Percentiles rank a stretch among this genome's conserved stretches.
Evolutionary conservation across 2,888 invertebrate genomes (phyloP).

Genomic region (Lycia hirtaria): DNA sequence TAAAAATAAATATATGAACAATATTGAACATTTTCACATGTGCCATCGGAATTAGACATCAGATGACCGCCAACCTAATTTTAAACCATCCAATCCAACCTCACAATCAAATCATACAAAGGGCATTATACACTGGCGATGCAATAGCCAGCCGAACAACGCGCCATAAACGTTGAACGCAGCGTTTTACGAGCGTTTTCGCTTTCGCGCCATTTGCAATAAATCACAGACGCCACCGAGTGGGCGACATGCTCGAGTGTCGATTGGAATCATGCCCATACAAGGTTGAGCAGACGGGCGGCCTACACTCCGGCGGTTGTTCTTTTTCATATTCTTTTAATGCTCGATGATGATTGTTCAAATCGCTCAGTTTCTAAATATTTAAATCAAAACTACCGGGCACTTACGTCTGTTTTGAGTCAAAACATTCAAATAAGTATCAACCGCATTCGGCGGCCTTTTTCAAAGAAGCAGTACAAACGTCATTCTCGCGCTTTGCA

Average conservation of each 20-base stretch:
- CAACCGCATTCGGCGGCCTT: no score
- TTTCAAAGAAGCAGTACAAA: no score
- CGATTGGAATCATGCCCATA: slow-evolving; percentile 65
- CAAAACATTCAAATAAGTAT: no score
- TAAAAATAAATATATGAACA: no score
- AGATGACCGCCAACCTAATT: slow-evolving; percentile 27
- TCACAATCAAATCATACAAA: slow-evolving; percentile 62
- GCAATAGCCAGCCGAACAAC: slow-evolving; percentile 73
- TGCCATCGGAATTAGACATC: background rate
- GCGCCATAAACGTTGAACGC: slow-evolving; percentile 70
- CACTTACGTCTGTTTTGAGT: no score
- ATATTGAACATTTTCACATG: background rate
- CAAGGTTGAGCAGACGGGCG: slow-evolving; percentile 50
- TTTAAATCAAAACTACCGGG: no score
- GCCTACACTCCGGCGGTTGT: slow-evolving; percentile 20
- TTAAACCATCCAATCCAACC: slow-evolving; percentile 30
- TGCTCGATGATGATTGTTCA: no score
- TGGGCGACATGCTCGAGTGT: slow-evolving; percentile 69
- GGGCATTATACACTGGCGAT: slow-evolving; percentile 57
- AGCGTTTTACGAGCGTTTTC: slow-evolving; percentile 81
- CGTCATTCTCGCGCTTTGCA: no score
- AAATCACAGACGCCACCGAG: slow-evolving; percentile 77
- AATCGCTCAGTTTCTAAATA: no score
- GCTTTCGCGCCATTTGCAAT: slow-evolving; percentile 84
- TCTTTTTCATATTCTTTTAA: no score